These are phyloP conservation scores for Cathartes aura DNA, from an alignment of 2,113 vertebrate genomes.

Conservation along the genomic window DNA sequence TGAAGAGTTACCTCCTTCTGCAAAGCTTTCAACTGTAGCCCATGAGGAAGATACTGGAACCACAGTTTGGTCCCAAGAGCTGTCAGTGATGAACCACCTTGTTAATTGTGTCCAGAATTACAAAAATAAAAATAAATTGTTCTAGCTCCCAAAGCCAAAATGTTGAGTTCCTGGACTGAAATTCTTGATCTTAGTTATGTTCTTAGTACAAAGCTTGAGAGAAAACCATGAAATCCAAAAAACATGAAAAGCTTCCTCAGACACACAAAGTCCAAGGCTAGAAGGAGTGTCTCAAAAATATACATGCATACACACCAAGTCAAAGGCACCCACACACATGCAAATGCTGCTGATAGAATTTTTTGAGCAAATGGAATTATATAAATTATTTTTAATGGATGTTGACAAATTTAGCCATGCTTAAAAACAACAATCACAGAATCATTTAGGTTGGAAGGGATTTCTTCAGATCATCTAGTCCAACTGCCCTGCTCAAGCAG, in stretches of 20 bases:
- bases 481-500: not conserved
- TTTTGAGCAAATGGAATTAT: not conserved
- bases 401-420: not conserved
- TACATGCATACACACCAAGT: not conserved
- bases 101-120: not conserved
- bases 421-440: not conserved
- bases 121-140: not conserved
- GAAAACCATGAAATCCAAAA: not conserved
- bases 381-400: not conserved
- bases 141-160: not conserved
- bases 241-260: not conserved
- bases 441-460: not conserved
- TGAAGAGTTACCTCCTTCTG: not conserved
- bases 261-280: not conserved
- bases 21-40: not conserved
- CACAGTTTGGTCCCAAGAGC: not conserved
- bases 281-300: not conserved
- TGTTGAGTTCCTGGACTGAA: not conserved
- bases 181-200: not conserved
- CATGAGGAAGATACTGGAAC: not conserved
- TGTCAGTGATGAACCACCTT: not conserved
- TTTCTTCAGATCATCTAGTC: not conserved
- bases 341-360: not conserved
- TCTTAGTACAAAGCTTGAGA: not conserved
- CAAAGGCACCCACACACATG: not conserved